Conservation (phyloP, 1,140 invertebrate genomes). For the Drosophila melanogaster region DNA sequence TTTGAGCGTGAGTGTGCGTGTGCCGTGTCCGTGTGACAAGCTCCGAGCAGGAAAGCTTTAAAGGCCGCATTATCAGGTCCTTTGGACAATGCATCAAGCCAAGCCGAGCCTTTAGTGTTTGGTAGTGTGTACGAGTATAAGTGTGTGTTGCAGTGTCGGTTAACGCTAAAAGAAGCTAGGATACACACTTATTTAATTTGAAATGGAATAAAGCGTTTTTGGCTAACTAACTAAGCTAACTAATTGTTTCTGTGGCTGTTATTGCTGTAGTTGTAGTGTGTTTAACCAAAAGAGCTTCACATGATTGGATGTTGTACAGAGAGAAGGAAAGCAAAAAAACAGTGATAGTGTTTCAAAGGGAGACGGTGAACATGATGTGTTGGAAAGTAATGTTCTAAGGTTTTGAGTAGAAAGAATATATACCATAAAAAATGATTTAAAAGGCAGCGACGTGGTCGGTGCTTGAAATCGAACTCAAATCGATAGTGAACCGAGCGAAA, state of each 20-base stretch:
- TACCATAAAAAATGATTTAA: conserved; percentile 2
- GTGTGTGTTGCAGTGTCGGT: conserved; percentile 46
- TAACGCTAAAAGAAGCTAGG: conserved; percentile 73
- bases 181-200: conserved; percentile 77
- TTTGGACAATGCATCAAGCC: conserved; percentile 20
- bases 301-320: conserved; percentile 15
- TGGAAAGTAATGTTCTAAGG: conserved; percentile 2
- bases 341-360: conserved; percentile 7
- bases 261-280: conserved; percentile 42
- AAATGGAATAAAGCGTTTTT: conserved; percentile 71
- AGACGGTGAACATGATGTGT: conserved; percentile 11
- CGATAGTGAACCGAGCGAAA: conserved; percentile 18
- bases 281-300: conserved; percentile 42
- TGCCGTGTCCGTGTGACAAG: conserved; percentile 17
- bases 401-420: neutral
- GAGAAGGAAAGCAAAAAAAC: conserved; percentile 12
- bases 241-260: conserved; percentile 47
- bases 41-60: conserved; percentile 35
- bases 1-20: conserved; percentile 27
- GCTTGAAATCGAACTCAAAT: conserved; percentile 16
- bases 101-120: conserved; percentile 43
- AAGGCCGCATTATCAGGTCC: conserved; percentile 25
- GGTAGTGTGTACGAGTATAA: conserved; percentile 3
- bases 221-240: conserved; percentile 72
- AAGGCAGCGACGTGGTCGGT: conserved; percentile 15